Evolutionary conservation across 2,888 invertebrate species (phyloP), one percentile per base, ranked within the genome.

Genomic region (Abrostola tripartita): DNA sequence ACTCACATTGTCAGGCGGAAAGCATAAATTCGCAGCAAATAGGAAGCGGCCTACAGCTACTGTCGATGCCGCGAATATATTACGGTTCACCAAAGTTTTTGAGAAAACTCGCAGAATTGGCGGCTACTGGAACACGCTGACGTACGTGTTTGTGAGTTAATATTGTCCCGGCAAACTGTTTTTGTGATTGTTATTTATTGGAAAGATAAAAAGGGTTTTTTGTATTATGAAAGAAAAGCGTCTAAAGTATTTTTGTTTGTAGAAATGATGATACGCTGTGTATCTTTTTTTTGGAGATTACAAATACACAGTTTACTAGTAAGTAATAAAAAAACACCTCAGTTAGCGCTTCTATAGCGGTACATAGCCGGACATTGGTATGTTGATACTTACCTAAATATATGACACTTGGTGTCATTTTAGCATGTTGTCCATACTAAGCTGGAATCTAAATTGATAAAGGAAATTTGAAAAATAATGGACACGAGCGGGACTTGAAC

Each of bases 11-110:
- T 59, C 44, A 40, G 62, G 61, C 74, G 79, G 80, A 78, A 76
- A 59, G 14, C 69, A 79, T 79, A 79, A 79, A 79, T 79, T 59
- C 53, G 5, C 36, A 9, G 37, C 53, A 41, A 52, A 68, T 75
- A 76, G 78, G 69, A 70, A 68, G 78, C 60, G 53, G 56, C 68
- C 66, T 65, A 54, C 66, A 50, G 55, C 61, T 49, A 37, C 61
- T 63, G 56, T 75, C 78, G 55, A 78, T 75, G 55, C 50, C 11
- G 54, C 51, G 53, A 78, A 72, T 69, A 63, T 65, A 75, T 69
- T 65, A 68, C 78, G 37, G 12, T 41, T 36, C 40, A 41, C 9
- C 0, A 36, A 74, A 38, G 42, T 59, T 74, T 56, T 64, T 59
- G 49, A 44, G n/a, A 37, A 36, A 36, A 54, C 42, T 53, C 37